Base-by-base conservation (phyloP, 2,888 invertebrate species). In the Ectemnius cavifrons region DNA sequence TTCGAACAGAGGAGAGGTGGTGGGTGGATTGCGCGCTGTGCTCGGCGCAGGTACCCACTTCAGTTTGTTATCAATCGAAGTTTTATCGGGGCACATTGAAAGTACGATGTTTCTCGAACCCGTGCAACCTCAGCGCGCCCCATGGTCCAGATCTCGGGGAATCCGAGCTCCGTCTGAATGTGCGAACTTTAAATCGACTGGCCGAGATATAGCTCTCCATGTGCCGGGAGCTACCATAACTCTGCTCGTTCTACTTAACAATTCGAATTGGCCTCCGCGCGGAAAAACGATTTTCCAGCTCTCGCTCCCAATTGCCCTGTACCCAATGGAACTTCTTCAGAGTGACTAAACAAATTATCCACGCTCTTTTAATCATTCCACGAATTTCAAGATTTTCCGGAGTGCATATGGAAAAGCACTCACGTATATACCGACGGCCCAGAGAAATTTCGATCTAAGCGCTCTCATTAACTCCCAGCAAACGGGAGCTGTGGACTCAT, bases 51-150 rank as follows among this genome's bases (percentile, higher is more conserved):
- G 37, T 37, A 37, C 37, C 37, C 37, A 61, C 62, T 70, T 75
- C 70, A 75, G 70, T 77, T 79, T 79, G 76, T 83, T 83, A 83
- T 79, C 79, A 81, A 81, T 83, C 78, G 75, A 67, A 82, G 73
- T 76, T 82, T 83, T 78, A 83, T 82, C 75, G 81, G 68, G 71
- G 74, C 66, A 77, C 78, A 84, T 75, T 81, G 82, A 75, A 78
- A 74, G 73, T 64, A 78, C 78, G 65, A 80, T 75, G 77, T 77
- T 72, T 65, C 68, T 68, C 63, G 65, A 72, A 69, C 72, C 83
- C 71, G 70, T 68, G 82, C 78, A 75, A 75, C 63, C 78, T 82
- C 82, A 71, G 78, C 80, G 78, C 80, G 69, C 73, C 66, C 47
- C 71, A 37, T 58, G 71, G 63, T 73, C 73, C 71, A 73, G 72